Evolutionary conservation across 2,113 vertebrate genomes (phyloP).

Genomic region (Larimichthys crocea): DNA sequence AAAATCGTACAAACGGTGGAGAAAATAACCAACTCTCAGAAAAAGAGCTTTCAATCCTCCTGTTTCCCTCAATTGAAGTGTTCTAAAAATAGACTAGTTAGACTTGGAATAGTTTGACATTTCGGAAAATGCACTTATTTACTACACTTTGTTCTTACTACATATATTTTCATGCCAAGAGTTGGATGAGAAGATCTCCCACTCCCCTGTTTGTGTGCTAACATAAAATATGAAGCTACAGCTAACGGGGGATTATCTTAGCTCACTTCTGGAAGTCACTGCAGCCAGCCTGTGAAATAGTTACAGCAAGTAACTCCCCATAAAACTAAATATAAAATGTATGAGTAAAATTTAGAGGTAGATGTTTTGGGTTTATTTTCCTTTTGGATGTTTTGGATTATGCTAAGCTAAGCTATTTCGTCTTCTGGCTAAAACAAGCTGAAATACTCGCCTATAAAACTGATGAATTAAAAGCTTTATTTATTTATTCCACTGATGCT

Average conservation of each 20-base stretch:
- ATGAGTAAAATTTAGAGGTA: background rate
- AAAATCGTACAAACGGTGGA: background rate
- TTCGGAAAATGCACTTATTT: too few relatives aligned
- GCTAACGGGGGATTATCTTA: background rate
- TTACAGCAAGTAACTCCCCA: background rate
- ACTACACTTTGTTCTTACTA: too few relatives aligned
- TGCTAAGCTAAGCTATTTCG: background rate
- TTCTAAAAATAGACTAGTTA: background rate
- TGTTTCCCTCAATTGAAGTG: background rate
- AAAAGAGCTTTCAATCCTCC: background rate
- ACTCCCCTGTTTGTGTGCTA: background rate
- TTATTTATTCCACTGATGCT: background rate
- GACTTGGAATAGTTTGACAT: background rate
- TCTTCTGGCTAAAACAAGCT: background rate
- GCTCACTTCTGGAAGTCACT: background rate
- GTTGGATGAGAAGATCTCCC: background rate
- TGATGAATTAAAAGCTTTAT: background rate
- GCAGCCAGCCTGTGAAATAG: background rate
- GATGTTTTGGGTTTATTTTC: background rate
- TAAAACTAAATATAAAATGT: background rate
- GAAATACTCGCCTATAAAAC: background rate
- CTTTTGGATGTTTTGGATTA: background rate
- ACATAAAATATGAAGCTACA: background rate
- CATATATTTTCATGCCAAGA: too few relatives aligned
- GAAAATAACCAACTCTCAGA: background rate